Percentiles rank a stretch among this genome's conserved stretches.
Conservation (phyloP, 2,888 invertebrate genomes). For the Agonopterix arenella region DNA sequence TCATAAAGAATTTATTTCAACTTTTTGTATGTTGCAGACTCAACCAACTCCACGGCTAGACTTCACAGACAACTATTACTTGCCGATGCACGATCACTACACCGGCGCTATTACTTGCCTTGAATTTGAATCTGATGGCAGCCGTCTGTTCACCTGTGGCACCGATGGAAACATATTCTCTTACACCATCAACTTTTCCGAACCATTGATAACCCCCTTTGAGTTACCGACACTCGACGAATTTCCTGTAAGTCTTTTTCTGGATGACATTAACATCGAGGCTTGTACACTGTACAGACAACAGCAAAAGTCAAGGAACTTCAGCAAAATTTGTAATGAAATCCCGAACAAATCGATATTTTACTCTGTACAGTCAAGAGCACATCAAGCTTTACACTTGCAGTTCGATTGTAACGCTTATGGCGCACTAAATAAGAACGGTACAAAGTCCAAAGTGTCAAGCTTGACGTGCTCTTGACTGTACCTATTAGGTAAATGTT, state of each 20-base stretch:
- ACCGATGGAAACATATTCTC: constrained; percentile 87
- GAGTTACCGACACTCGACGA: constrained; percentile 17
- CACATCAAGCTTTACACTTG: too few species aligned
- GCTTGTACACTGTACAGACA: too few species aligned
- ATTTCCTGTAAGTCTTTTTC: constrained; percentile 30
- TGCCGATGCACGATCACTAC: constrained; percentile 86
- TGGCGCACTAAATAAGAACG: too few species aligned
- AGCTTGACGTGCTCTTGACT: too few species aligned
- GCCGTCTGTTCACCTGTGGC: constrained; percentile 79
- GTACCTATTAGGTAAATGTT: too few species aligned
- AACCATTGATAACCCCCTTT: constrained; percentile 32
- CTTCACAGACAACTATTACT: constrained; percentile 78
- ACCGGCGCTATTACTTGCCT: constrained; percentile 82
- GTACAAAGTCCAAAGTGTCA: too few species aligned
- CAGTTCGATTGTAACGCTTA: too few species aligned
- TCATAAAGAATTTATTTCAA: not conserved
- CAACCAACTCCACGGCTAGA: constrained; percentile 63
- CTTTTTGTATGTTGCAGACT: constrained; percentile 25
- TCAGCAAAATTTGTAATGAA: too few species aligned
- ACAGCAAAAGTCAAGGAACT: too few species aligned
- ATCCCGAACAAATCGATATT: too few species aligned
- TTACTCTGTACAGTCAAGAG: too few species aligned
- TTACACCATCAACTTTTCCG: constrained; percentile 73
- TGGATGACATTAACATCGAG: too few species aligned
- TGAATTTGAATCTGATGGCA: constrained; percentile 78